Percentiles rank a stretch among this genome's conserved stretches.
phyloP scores from a whole-genome alignment of 2,888 invertebrate species.

The Tetrapedia diversipes region DNA sequence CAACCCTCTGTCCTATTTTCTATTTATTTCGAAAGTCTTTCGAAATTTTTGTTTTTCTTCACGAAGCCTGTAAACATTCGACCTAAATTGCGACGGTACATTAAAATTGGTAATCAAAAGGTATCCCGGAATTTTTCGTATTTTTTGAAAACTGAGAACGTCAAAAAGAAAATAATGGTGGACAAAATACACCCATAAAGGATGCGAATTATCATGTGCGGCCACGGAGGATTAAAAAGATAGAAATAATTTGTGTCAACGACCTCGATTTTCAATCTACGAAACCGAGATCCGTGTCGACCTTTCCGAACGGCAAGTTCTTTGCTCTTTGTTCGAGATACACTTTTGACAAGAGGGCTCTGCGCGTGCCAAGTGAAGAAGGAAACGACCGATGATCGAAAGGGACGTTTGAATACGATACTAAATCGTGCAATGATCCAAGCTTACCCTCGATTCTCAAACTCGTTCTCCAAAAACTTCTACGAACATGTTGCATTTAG shows the following conservation, averaged over 20 bases:
- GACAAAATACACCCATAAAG: too few relatives aligned
- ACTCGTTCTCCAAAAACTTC: neutral
- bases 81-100: too few relatives aligned
- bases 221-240: neutral
- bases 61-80: too few relatives aligned
- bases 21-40: too few relatives aligned
- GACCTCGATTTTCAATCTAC: slow-evolving; percentile 15
- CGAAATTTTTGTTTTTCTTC: too few relatives aligned
- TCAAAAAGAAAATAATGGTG: too few relatives aligned
- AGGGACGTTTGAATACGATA: slow-evolving; percentile 27
- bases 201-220: too few relatives aligned
- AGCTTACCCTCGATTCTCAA: neutral
- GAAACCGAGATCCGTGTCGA: slow-evolving; percentile 16
- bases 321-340: slow-evolving; percentile 57
- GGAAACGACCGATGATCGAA: slow-evolving; percentile 59
- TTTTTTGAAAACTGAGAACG: too few relatives aligned
- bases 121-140: too few relatives aligned
- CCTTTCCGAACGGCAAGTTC: slow-evolving; percentile 48
- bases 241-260: neutral
- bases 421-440: neutral
- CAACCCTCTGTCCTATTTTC: too few relatives aligned
- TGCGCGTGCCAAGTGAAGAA: slow-evolving; percentile 55
- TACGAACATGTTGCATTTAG: too few relatives aligned
- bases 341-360: slow-evolving; percentile 46
- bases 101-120: too few relatives aligned